Percentiles rank a stretch among this genome's conserved stretches.
These are phyloP conservation scores for Mus pahari DNA, from an alignment of 2,113 vertebrate species.

Conservation along the genomic window DNA sequence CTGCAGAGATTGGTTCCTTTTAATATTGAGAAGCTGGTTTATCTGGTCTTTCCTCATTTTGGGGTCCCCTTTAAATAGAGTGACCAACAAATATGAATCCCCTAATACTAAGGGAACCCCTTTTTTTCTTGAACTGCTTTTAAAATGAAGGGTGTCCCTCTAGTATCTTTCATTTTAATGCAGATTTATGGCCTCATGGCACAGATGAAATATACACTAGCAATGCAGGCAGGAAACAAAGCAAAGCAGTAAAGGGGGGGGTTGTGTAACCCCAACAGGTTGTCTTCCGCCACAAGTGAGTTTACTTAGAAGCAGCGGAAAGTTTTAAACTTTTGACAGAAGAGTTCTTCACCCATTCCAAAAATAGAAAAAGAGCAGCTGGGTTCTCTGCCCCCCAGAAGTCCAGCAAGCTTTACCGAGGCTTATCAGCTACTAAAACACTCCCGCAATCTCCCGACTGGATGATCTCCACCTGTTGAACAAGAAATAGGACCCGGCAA, in stretches of 20 bases:
- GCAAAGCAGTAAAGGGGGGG: not conserved
- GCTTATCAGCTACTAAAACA: constrained; percentile 66
- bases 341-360: constrained; percentile 80
- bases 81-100: constrained; percentile 4
- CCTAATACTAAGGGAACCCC: not conserved
- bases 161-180: not conserved
- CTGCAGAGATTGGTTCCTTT: constrained; percentile 32
- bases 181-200: constrained; percentile 49
- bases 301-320: constrained; percentile 78
- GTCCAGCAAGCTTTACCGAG: constrained; percentile 57
- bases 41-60: constrained; percentile 33
- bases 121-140: constrained; percentile 45
- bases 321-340: constrained; percentile 86
- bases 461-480: constrained; percentile 85
- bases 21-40: not conserved
- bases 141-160: constrained; percentile 26
- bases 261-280: constrained; percentile 56
- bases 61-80: constrained; percentile 6
- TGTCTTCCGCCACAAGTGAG: constrained; percentile 74
- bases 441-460: constrained; percentile 82
- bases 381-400: constrained; percentile 71
- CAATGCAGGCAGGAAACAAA: constrained; percentile 22
- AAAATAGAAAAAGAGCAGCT: constrained; percentile 88
- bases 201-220: not conserved
- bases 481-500: constrained; percentile 72